Evolutionary conservation across 1,140 invertebrate species (phyloP).

Genomic region (Aphidius gifuensis): DNA sequence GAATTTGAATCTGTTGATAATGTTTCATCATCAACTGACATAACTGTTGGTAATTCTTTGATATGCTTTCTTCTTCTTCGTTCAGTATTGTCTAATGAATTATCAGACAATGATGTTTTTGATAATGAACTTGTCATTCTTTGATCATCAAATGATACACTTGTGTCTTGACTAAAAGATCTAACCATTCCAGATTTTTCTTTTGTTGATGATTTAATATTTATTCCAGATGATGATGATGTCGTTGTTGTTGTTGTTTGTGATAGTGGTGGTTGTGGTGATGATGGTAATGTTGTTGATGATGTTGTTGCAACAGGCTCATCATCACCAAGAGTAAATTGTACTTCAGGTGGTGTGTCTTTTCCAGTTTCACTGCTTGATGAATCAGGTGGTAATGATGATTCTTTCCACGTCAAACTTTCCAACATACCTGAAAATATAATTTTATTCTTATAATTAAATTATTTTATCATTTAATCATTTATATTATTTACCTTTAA

Average conservation of each 20-base stretch:
- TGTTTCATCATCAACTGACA: conserved; percentile 52
- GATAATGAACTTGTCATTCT: conserved; percentile 35
- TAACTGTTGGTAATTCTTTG: conserved; percentile 41
- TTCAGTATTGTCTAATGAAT: conserved; percentile 42
- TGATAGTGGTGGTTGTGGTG: conserved; percentile 10
- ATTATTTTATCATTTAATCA: background rate
- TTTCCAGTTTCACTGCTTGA: conserved; percentile 52
- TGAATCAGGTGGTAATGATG: conserved; percentile 50
- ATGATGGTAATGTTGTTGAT: conserved; percentile 6
- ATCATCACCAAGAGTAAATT: conserved; percentile 45
- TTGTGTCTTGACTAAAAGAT: conserved; percentile 50
- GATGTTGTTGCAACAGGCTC: conserved; percentile 22
- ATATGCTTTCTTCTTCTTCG: conserved; percentile 20
- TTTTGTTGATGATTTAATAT: conserved; percentile 17
- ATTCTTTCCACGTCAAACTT: conserved; percentile 48
- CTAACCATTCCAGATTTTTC: conserved; percentile 34
- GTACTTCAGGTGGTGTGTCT: conserved; percentile 49
- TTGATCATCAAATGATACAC: conserved; percentile 37
- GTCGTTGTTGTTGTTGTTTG: conserved; percentile 1
- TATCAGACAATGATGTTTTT: conserved; percentile 54
- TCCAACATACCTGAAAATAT: conserved; percentile 47
- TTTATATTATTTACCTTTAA: background rate
- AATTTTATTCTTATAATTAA: conserved; percentile 21
- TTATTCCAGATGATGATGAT: background rate
- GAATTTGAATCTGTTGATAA: conserved; percentile 57